Evolutionary conservation across 2,797 vertebrate genomes (phyloP), one percentile per base, ranked within the genome.

Genomic region (Rhabdomys pumilio): DNA sequence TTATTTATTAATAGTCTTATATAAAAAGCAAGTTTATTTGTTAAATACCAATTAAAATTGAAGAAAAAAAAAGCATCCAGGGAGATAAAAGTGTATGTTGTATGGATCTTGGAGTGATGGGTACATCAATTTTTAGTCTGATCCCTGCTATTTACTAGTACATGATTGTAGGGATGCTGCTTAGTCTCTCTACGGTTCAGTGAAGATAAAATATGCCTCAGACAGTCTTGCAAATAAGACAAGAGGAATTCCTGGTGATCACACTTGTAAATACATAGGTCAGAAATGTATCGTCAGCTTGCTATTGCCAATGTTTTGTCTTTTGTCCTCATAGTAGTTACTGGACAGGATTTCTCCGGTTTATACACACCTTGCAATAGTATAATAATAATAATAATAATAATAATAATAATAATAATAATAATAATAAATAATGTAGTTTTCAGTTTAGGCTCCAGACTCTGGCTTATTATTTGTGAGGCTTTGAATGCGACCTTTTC

Each of bases 331-430:
- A n/a, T 22, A 14, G 6, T 47, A 29, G 4, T 75, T 87, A 88
- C 76, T 93, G 63, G 61, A 34, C 13, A 87, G 17, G 31, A 73
- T 26, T 82, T 67, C 63, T 10, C 91, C 65, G 9, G 65, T 75
- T 85, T 55, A 61, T 4, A 87, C 50, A 90, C 31, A 57, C 38
- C 17, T 55, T 84, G 13, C 2, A 81, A 50, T 94, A 79, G 31
- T 82, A 26, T 82, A 59, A 72, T 31, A 93, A 17, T 90, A 44
- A 89, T 85, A 88, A 38, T 65, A 92, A 29, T 82, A 59, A 72
- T 31, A 94, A 17, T 90, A 44, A 89, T 85, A 88, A 29, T 82
- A 59, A 72, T 31, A 94, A 17, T 90, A 44, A 89, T 85, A 88
- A 44, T 44, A 88, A 38, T 65, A 92, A 93, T 85, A 95, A 83